Conservation (phyloP, 2,797 vertebrate species). For the Gastrophryne carolinensis region DNA sequence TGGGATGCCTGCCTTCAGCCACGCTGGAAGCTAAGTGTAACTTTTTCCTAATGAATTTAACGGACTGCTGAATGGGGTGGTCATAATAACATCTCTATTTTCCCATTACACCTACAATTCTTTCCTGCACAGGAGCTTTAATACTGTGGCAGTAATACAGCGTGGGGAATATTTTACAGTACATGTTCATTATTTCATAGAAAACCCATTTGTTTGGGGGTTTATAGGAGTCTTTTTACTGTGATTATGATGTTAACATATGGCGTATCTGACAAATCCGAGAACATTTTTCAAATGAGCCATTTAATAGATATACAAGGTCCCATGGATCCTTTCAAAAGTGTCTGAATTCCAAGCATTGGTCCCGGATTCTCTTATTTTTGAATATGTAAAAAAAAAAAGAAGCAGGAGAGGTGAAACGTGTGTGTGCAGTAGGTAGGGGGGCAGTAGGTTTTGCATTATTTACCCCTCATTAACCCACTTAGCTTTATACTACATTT, state of each 20-base stretch:
- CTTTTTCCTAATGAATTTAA: constrained; percentile 50
- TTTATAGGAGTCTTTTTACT: constrained; percentile 24
- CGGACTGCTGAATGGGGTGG: constrained; percentile 19
- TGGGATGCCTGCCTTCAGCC: constrained; percentile 23
- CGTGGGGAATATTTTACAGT: constrained; percentile 31
- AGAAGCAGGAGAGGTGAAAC: too few relatives aligned
- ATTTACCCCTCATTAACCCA: too few relatives aligned
- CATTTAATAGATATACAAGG: constrained; percentile 24
- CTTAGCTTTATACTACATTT: too few relatives aligned
- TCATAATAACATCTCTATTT: constrained; percentile 19
- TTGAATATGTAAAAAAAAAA: too few relatives aligned
- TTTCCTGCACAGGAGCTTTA: constrained; percentile 9
- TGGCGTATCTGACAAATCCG: constrained; percentile 10
- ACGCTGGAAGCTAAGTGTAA: constrained; percentile 47
- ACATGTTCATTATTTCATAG: constrained; percentile 2
- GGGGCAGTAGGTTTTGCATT: too few relatives aligned
- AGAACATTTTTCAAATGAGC: constrained; percentile 18
- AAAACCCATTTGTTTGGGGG: constrained; percentile 19
- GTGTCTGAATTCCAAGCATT: background rate
- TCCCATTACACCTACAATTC: constrained; percentile 2
- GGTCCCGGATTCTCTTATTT: background rate
- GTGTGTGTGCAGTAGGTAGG: too few relatives aligned
- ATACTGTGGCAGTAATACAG: background rate
- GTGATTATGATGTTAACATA: constrained; percentile 24
- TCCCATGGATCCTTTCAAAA: background rate